phyloP scores from a whole-genome alignment of 2,113 vertebrate species.

The Takifugu flavidus region DNA sequence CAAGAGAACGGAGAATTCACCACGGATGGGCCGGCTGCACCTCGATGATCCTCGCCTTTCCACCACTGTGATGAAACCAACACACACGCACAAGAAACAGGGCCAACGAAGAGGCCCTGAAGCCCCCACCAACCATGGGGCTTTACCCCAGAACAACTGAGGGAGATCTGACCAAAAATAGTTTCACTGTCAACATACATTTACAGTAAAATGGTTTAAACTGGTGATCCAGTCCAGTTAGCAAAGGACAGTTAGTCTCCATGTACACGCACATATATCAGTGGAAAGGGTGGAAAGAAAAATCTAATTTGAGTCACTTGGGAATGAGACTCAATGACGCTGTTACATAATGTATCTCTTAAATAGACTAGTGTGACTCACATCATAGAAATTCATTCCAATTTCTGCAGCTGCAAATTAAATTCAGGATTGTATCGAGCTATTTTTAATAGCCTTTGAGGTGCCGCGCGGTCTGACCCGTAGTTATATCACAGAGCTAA shows the following conservation, averaged over 20 bases:
- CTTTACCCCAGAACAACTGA: slow-evolving; percentile 23
- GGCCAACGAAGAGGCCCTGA: slow-evolving; percentile 37
- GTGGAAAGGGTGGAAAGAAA: too few species aligned
- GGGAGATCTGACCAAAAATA: not conserved
- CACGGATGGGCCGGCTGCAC: slow-evolving; percentile 67
- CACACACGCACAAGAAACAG: not conserved
- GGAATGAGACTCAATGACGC: too few species aligned
- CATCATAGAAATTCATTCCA: not conserved
- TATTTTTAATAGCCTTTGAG: not conserved
- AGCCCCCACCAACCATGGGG: slow-evolving; percentile 37
- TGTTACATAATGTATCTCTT: too few species aligned
- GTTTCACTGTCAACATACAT: too few species aligned
- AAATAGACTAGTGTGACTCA: too few species aligned
- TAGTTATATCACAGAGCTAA: not conserved
- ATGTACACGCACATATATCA: too few species aligned
- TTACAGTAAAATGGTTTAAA: too few species aligned
- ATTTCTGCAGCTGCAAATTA: not conserved
- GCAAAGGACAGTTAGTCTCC: too few species aligned
- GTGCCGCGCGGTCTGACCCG: not conserved
- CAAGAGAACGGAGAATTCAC: slow-evolving; percentile 37
- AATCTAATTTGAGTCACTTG: too few species aligned
- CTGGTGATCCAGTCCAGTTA: too few species aligned
- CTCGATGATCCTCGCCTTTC: slow-evolving; percentile 64
- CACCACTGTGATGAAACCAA: slow-evolving; percentile 58
- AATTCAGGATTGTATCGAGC: not conserved